Evolutionary conservation across 2,888 invertebrate genomes (phyloP).

Genomic region (Drosophila putrida): DNA sequence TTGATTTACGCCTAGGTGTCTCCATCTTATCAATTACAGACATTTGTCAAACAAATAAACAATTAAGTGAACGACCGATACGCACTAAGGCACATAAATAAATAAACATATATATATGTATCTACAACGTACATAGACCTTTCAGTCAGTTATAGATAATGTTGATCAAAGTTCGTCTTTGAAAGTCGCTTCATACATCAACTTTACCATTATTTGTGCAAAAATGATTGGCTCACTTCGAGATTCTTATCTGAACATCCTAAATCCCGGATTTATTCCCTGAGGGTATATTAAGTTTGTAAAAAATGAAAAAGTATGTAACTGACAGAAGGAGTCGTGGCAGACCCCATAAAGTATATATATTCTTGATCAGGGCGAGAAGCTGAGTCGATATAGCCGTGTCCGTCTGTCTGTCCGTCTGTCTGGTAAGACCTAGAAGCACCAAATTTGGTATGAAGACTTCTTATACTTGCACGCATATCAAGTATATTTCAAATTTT

Average conservation of each 20-base stretch:
- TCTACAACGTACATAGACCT: background rate
- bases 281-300: no score
- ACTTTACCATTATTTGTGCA: constrained; percentile 4
- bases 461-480: no score
- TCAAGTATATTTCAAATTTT: no score
- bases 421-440: no score
- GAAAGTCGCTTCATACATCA: background rate
- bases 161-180: constrained; percentile 1
- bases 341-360: no score
- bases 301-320: no score
- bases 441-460: no score
- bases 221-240: background rate
- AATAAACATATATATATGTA: constrained; percentile 8
- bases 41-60: constrained; percentile 44
- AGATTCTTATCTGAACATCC: background rate
- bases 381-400: no score
- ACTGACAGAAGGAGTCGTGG: no score
- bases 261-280: no score
- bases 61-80: constrained; percentile 72
- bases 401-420: no score
- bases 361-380: no score
- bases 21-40: constrained; percentile 65
- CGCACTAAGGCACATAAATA: background rate
- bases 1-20: constrained; percentile 60
- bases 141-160: constrained; percentile 4